Conservation (phyloP, 2,888 invertebrate genomes). For the Cryptus armator region DNA sequence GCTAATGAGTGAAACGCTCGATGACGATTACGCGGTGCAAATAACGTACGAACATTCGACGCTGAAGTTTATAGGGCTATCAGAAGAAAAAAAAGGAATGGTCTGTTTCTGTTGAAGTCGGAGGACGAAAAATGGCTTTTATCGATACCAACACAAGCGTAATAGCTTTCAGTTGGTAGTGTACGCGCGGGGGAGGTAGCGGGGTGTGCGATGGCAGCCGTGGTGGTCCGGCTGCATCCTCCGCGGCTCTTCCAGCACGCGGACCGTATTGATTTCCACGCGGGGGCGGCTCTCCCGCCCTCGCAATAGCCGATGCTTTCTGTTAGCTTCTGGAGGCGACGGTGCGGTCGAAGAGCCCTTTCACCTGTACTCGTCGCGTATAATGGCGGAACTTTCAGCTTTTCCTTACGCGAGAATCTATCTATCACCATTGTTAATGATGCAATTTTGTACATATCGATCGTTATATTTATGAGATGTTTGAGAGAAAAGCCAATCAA, state of each 20-base stretch:
- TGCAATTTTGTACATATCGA: not conserved
- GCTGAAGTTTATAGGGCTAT: not conserved
- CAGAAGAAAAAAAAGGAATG: no score
- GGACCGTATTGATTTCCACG: conserved; percentile 68
- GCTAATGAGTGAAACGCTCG: conserved; percentile 62
- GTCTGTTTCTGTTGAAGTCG: no score
- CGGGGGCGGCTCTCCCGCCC: conserved; percentile 57
- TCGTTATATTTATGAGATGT: not conserved
- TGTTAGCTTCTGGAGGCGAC: conserved; percentile 39
- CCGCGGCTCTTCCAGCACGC: conserved; percentile 63
- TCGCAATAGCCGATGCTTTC: conserved; percentile 51
- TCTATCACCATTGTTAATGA: not conserved
- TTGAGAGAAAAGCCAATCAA: not conserved
- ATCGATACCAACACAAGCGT: not conserved
- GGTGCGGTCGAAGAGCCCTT: conserved; percentile 49
- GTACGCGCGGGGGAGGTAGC: conserved; percentile 51
- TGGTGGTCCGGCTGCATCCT: conserved; percentile 65
- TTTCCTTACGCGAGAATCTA: not conserved
- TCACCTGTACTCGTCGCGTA: conserved; percentile 53
- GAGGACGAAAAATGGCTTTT: conserved; percentile 22
- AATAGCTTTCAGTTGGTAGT: not conserved
- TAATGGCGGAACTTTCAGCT: conserved; percentile 47
- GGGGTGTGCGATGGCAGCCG: conserved; percentile 39
- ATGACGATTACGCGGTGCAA: conserved; percentile 33
- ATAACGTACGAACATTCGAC: not conserved